A percentile compares a stretch with the other conserved stretches of the same genome.
Conservation (phyloP, 2,797 vertebrate species). For the Hydrolagus colliei region DNA sequence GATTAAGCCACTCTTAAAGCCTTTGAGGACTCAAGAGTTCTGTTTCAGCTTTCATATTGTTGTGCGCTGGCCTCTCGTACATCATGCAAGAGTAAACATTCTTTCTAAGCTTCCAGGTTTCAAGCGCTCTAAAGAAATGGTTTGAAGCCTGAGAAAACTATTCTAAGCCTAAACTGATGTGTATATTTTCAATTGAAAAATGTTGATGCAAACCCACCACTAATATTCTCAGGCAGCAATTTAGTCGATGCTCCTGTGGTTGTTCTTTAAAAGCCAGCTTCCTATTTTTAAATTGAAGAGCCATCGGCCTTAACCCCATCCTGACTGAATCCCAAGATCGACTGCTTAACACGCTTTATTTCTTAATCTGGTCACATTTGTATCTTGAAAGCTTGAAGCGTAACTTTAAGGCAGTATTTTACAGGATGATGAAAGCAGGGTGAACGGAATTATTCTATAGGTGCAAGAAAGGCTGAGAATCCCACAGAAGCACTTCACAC, state of each 20-base stretch:
- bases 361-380: neutral
- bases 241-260: neutral
- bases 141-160: constrained; percentile 1
- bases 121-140: neutral
- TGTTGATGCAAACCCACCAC: too few species aligned
- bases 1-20: constrained; percentile 19
- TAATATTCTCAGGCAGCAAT: neutral
- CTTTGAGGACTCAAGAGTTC: constrained; percentile 6
- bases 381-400: too few species aligned
- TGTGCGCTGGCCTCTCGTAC: constrained; percentile 5
- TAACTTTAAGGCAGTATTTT: neutral
- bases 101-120: neutral
- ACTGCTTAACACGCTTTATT: neutral
- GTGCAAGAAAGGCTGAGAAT: neutral
- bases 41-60: neutral
- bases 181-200: too few species aligned
- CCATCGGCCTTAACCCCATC: neutral
- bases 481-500: neutral
- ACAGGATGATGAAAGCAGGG: neutral
- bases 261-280: neutral
- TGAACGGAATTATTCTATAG: neutral
- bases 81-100: neutral
- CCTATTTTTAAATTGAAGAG: neutral
- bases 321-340: neutral
- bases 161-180: too few species aligned